Base-by-base conservation (phyloP, 1,140 invertebrate species). In the Hestina assimilis region DNA sequence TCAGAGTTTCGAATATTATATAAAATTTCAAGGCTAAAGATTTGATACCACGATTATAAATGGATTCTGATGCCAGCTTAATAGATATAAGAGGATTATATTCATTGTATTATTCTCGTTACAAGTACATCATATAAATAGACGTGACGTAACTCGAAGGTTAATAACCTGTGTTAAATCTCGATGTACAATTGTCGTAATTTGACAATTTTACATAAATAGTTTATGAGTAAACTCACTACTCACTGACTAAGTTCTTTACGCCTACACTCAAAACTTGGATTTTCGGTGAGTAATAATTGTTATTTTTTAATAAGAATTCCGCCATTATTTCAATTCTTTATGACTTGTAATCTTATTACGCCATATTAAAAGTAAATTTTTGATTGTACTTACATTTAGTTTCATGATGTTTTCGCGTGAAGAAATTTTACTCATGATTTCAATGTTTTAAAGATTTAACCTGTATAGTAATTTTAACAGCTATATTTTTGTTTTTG, bases 131-230 rank as follows among this genome's bases (percentile, higher is more conserved):
- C 15, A 17, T 35, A 35, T 35, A 35, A 35, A 35, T 35, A 31
- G 35, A 61, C 26, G 41, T 48, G 45, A 43, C 46, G 31, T 45
- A 54, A 56, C 21, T 47, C 33, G 65, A 70, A 75, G 72, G 72
- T 72, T 70, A 66, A 57, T 72, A 74, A 78, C 72, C 71, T 68
- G 67, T 75, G 52, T 62, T 1, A 47, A 47, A 47, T 58, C 3
- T 35, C 52, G 19, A 48, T 43, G 63, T 56, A 67, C 61, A 52
- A 24, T 43, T 56, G 45, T n/a, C n/a, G n/a, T n/a, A n/a, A n/a
- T n/a, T n/a, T n/a, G n/a, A n/a, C n/a, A n/a, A n/a, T n/a, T n/a
- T n/a, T n/a, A n/a, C n/a, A n/a, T 38, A 55, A 53, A 55, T 55
- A 55, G 41, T 55, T n/a, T 55, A 46, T 55, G 52, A 55, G 33